Evolutionary conservation across 2,113 vertebrate genomes (phyloP), one percentile per base, ranked within the genome.

Genomic region (Melanerpes formicivorus): DNA sequence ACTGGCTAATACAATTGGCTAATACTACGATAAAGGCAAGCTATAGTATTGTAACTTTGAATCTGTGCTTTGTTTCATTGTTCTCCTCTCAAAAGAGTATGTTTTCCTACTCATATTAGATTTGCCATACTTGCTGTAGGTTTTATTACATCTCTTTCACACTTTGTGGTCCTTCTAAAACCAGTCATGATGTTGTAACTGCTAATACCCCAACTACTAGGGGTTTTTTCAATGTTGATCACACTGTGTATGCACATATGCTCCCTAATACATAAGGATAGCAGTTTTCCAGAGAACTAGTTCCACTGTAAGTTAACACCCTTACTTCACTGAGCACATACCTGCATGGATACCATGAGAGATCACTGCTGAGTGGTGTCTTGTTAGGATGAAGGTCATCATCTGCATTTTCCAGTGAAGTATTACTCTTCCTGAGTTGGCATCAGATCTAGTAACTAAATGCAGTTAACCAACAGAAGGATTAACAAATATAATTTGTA

Each of bases 171-270:
- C 58, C 44, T 80, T 16, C 7, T 85, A 67, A 77, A 65, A 67
- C 14, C 11, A 58, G 23, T 76, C 58, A 58, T 40, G 63, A 13
- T 69, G 12, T 60, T 78, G 16, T 72, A 91, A 65, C 44, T 80
- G 14, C 50, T 87, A 4, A 27, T 83, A 21, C 25, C 37, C 9
- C 52, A 48, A 73, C 12, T 80, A 64, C 27, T 74, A 0, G 0
- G 30, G 34, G 34, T 34, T 34, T 34, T 34, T 34, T 34, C 34
- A 14, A 34, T 83, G 85, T 88, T 91, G 46, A 54, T 86, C 0
- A 0, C 21, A 7, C 30, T 80, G 13, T 77, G 72, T 84, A 27
- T 54, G 30, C 1, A 0, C 80, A 67, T 0, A 0, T 0, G 0
- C 18, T 87, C 37, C 34, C 54, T 80, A 46, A 70, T 75, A 50